Evolutionary conservation across 1,140 invertebrate species (phyloP), one percentile per base, ranked within the genome.

Genomic region (Phortica variegata): DNA sequence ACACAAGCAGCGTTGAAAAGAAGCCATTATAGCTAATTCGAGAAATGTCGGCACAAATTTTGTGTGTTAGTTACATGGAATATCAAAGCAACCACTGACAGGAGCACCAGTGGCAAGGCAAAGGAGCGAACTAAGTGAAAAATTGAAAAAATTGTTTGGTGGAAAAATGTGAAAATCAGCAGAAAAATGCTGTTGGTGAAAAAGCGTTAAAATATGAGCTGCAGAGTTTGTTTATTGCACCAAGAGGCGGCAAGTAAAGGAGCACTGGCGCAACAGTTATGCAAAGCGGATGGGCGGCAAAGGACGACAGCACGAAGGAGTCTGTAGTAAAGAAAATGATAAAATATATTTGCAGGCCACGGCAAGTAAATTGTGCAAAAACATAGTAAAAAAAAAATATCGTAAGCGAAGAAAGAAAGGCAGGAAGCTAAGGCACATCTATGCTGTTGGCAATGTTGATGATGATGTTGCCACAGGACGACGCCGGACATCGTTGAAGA

Each of bases 341-440:
- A 68, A 68, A 68, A 68, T 68, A n/a, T n/a, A 69, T 68, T 69
- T 69, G 53, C 52, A 32, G 42, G 31, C 36, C 56, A 42, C 34
- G 52, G 56, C 62, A 52, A 61, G 56, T 61, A 65, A 65, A 65
- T 65, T 65, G 58, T 65, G 57, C 58, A 47, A 34, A 56, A 49
- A 52, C 66, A 65, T 61, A 58, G 58, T 65, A 53, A 47, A 58
- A 58, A n/a, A n/a, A n/a, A n/a, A n/a, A n/a, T n/a, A n/a, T n/a
- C n/a, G n/a, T n/a, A n/a, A n/a, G 49, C 42, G 46, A 38, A 48
- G 52, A 57, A 47, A n/a, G n/a, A n/a, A n/a, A n/a, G n/a, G n/a
- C n/a, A n/a, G n/a, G n/a, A n/a, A n/a, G n/a, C n/a, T n/a, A n/a
- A n/a, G n/a, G n/a, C 56, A 52, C 40, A 10, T 26, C 23, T 26